Percentiles rank a stretch among this genome's conserved stretches.
Conservation (phyloP, 1,140 invertebrate species). For the Bursaphelenchus mucronatus region DNA sequence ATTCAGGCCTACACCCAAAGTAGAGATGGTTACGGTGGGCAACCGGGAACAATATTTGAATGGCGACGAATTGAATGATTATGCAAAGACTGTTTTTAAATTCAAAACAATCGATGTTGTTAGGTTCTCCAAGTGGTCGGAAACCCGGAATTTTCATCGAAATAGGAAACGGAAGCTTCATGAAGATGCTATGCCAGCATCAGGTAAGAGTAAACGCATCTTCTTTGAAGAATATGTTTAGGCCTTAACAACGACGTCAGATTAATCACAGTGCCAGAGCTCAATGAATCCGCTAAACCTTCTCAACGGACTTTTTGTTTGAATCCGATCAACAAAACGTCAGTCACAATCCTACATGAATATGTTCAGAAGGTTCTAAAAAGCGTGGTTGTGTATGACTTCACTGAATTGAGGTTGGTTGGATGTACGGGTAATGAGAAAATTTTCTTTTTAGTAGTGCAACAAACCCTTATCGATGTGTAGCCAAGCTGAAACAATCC, state of each 20-base stretch:
- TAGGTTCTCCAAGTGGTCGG: conserved; percentile 46
- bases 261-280: conserved; percentile 45
- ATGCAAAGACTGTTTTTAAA: conserved; percentile 40
- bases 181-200: too few species aligned
- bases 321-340: conserved; percentile 48
- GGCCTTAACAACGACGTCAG: conserved; percentile 37
- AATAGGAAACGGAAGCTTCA: neutral
- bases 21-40: conserved; percentile 16
- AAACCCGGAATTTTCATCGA: conserved; percentile 39
- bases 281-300: conserved; percentile 37
- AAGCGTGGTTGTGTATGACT: conserved; percentile 33
- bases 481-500: conserved; percentile 31
- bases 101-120: conserved; percentile 46
- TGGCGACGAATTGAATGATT: conserved; percentile 37
- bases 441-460: conserved; percentile 30
- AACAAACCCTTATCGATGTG: conserved; percentile 38
- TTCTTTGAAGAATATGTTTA: conserved; percentile 24
- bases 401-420: conserved; percentile 34
- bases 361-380: conserved; percentile 52
- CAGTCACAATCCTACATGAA: conserved; percentile 47
- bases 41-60: conserved; percentile 34
- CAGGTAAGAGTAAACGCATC: too few species aligned
- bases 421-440: neutral
- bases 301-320: conserved; percentile 33
- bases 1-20: conserved; percentile 20